A percentile compares a stretch with the other conserved stretches of the same genome.
Evolutionary conservation across 2,888 invertebrate species (phyloP).

Genomic region (Mythimna impura): DNA sequence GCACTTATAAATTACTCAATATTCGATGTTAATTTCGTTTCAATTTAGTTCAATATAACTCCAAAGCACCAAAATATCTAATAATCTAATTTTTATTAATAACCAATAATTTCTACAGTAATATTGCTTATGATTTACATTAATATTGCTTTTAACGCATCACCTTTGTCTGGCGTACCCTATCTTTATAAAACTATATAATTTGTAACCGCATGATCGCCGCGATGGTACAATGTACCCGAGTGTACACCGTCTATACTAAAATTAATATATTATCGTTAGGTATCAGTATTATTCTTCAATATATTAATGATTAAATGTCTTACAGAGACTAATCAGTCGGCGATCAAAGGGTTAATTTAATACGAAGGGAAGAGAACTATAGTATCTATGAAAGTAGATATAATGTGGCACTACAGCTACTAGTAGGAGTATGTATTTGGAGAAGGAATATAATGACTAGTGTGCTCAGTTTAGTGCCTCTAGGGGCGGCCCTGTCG

Average conservation of each 20-base stretch:
- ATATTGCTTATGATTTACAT: constrained; percentile 88
- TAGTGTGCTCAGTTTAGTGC: constrained; percentile 74
- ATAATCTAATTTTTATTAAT: constrained; percentile 80
- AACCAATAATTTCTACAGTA: constrained; percentile 82
- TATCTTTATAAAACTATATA: constrained; percentile 75
- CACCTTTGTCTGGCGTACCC: constrained; percentile 77
- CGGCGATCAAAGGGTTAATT: constrained; percentile 64
- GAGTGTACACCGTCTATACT: constrained; percentile 50
- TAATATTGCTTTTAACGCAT: constrained; percentile 88
- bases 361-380: constrained; percentile 66
- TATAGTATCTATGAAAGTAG: constrained; percentile 73
- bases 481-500: constrained; percentile 67
- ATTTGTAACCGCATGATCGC: constrained; percentile 64
- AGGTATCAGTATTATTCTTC: constrained; percentile 61
- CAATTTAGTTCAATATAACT: constrained; percentile 77
- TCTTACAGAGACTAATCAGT: constrained; percentile 59
- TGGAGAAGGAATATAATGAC: constrained; percentile 76
- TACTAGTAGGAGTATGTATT: constrained; percentile 79
- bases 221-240: constrained; percentile 52
- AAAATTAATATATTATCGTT: constrained; percentile 46
- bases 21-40: constrained; percentile 86
- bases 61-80: constrained; percentile 87
- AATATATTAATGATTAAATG: constrained; percentile 61
- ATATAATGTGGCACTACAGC: constrained; percentile 84
- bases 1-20: constrained; percentile 56